A percentile compares a stretch with the other conserved stretches of the same genome.
These are phyloP conservation scores for Pedicia rivosa DNA, from an alignment of 2,888 invertebrate species.

Conservation along the genomic window DNA sequence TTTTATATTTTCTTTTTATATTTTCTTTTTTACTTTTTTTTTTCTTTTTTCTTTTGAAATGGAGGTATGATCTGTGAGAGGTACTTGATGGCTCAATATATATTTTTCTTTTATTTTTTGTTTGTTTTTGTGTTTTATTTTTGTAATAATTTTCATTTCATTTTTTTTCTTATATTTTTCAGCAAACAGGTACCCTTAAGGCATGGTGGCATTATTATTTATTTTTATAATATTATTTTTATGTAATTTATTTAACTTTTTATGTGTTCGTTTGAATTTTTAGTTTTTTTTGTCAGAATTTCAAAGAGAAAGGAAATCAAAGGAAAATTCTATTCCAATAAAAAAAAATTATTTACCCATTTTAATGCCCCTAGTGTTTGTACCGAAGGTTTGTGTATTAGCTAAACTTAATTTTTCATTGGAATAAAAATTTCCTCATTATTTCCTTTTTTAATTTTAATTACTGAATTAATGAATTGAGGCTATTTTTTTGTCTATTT, in stretches of 20 bases:
- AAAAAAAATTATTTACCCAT: too few relatives aligned
- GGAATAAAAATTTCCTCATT: too few relatives aligned
- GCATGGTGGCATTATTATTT: constrained; percentile 14
- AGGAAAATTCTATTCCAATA: too few relatives aligned
- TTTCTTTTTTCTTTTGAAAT: constrained; percentile 2
- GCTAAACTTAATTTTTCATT: too few relatives aligned
- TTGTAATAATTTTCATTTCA: constrained; percentile 1
- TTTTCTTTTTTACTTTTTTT: constrained; percentile 1
- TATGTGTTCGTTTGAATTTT: not conserved
- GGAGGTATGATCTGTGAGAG: constrained; percentile 6
- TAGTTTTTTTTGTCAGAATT: not conserved
- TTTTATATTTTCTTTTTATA: not conserved
- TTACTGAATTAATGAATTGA: too few relatives aligned
- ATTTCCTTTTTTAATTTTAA: too few relatives aligned
- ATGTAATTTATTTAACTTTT: not conserved
- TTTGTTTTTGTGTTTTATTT: constrained; percentile 1
- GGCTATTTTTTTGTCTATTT: too few relatives aligned
- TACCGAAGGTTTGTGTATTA: too few relatives aligned
- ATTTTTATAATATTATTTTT: constrained; percentile 5
- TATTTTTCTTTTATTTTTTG: constrained; percentile 7
- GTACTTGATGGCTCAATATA: constrained; percentile 2
- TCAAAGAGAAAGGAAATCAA: too few relatives aligned
- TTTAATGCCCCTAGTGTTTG: too few relatives aligned
- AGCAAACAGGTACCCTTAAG: constrained; percentile 15
- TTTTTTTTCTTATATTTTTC: constrained; percentile 9